Percentiles rank a stretch among this genome's conserved stretches.
Conservation (phyloP, 2,888 invertebrate genomes). For the Pollenia angustigena region DNA sequence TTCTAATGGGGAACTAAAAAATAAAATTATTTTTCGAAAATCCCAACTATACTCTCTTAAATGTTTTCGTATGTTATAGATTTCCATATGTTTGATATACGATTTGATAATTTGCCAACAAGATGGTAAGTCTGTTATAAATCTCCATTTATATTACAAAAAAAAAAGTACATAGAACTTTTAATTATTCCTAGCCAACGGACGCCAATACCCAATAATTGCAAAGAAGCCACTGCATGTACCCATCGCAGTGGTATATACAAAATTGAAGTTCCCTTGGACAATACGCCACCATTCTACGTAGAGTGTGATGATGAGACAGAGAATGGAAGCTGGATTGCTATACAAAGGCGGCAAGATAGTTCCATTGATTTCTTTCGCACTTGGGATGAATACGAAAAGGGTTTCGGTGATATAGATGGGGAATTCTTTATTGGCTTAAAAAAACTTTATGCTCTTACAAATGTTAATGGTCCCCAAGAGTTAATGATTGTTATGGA, state of each 20-base stretch:
- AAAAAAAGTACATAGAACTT: no score
- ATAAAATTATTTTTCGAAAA: no score
- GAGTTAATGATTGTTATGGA: neutral
- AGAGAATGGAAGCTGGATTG: neutral
- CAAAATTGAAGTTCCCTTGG: neutral
- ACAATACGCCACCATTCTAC: neutral
- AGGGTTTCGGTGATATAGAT: neutral
- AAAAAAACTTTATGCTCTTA: neutral
- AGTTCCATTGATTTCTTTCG: slow-evolving; percentile 1
- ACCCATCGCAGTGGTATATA: slow-evolving; percentile 34
- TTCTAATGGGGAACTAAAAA: no score
- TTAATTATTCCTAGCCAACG: neutral
- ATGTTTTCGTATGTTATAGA: no score
- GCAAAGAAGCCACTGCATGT: slow-evolving; percentile 31
- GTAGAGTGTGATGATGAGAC: neutral
- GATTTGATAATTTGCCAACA: no score
- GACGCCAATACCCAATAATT: slow-evolving; percentile 6
- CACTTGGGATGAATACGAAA: neutral
- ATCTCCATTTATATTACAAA: no score
- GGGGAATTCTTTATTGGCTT: slow-evolving; percentile 17
- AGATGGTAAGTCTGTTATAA: no score
- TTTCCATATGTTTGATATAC: no score
- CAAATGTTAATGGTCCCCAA: neutral
- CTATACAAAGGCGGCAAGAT: neutral
- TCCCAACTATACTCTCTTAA: no score